Evolutionary conservation across 1,140 invertebrate species (phyloP), one percentile per base, ranked within the genome.

Genomic region (Kradibia gibbosae): DNA sequence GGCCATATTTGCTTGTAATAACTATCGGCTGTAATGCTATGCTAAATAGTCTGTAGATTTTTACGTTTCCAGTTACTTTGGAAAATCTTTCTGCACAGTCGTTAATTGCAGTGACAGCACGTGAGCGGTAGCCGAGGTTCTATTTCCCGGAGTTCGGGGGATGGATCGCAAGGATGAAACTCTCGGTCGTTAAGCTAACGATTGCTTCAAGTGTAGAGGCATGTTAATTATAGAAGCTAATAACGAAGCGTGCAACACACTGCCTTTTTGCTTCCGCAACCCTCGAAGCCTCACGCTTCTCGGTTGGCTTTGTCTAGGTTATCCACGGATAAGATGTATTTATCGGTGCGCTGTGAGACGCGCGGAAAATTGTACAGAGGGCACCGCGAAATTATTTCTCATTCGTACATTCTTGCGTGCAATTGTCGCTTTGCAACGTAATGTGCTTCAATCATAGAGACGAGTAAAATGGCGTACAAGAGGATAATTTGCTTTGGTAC

Each of bases 191-290:
- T 86, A 86, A 84, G 81, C 85, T 88, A 88, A 88, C 88, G 88
- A 89, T 88, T 85, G 86, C 83, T 53, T 80, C 79, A 80, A 72
- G 13, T 25, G 81, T 28, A 45, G 75, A 85, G 82, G 85, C 80
- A 86, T 85, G 87, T 89, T 88, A 89, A 88, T 89, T 88, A 88
- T 86, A 85, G 83, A 73, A 67, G 85, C 85, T 89, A 88, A 89
- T 88, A 89, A 88, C 86, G 85, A 83, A 83, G 83, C 77, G 67
- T 71, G 83, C 80, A 70, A 80, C 11, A 74, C 53, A n/a, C 62
- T 22, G 60, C 17, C 28, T 78, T 78, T 55, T 78, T 78, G 65
- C 20, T 11, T 17, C 31, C 42, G 42, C 42, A 1, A 15, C 60
- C 11, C 48, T 20, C 17, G 20, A 22, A 13, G 28, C 25, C 17